Percentiles rank a stretch among this genome's conserved stretches.
Conservation (phyloP, 2,888 invertebrate species). For the Parthenolecanium corni region DNA sequence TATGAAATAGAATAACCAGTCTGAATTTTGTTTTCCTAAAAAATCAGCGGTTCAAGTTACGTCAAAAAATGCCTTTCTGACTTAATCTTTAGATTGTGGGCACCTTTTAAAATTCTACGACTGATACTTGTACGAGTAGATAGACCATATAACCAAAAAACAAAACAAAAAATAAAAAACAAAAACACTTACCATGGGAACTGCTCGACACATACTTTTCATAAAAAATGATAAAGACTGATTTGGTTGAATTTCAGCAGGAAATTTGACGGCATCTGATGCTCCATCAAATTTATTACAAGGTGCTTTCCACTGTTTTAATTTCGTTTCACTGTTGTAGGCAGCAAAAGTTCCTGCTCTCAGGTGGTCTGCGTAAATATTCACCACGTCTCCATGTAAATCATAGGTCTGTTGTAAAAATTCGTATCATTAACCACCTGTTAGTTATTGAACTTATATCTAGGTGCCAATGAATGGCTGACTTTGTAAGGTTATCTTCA, state of each 20-base stretch:
- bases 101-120: no score
- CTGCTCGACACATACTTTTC: slow-evolving; percentile 75
- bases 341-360: slow-evolving; percentile 61
- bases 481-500: no score
- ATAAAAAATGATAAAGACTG: slow-evolving; percentile 66
- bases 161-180: no score
- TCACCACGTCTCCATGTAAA: slow-evolving; percentile 65
- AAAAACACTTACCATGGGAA: slow-evolving; percentile 53
- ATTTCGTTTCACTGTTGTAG: slow-evolving; percentile 56
- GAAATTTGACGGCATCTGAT: slow-evolving; percentile 77
- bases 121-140: no score
- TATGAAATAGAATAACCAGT: no score
- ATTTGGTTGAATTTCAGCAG: slow-evolving; percentile 55
- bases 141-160: no score
- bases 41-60: no score
- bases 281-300: slow-evolving; percentile 65
- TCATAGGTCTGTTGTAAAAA: slow-evolving; percentile 61
- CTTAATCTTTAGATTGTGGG: no score
- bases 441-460: background rate
- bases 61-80: no score
- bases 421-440: background rate
- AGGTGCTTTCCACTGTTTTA: slow-evolving; percentile 69
- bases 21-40: no score
- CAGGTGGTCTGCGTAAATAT: slow-evolving; percentile 56
- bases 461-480: background rate